Evolutionary conservation across 37 sponge, comb jelly and placozoan genomes (phyloP), one percentile per base, ranked within the genome.

Genomic region (Eunapius fragilis): DNA sequence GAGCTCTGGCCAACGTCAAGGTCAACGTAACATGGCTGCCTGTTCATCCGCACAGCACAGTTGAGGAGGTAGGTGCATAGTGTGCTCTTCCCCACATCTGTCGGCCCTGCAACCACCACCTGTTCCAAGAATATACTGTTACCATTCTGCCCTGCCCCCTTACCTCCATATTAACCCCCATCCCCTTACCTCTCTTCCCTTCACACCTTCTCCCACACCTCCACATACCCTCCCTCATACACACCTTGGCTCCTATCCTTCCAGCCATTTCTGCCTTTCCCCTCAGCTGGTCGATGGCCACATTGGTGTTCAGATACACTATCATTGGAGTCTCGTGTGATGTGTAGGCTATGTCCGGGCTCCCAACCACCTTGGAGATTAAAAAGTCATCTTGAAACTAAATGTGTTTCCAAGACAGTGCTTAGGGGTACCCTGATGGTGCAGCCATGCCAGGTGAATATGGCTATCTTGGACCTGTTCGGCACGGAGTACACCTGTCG

Each of bases 1-100:
- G 41, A 41, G 24, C 24, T 25, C 93, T 98, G 98, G 12, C 98
- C 98, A 28, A 95, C 90, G 76, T 98, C 98, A 31, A 94, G 49
- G 82, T 98, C 98, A 22, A 98, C 89, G 37, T 83, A 86, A 22
- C 90, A 83, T 11, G 97, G 98, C 77, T 91, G 88, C 36, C 93
- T 83, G 70, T 78, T 85, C 92, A 90, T 86, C 74, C 95, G 78
- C 19, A 91, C 89, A 2, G 96, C 95, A 80, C 96, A 98, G 86
- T 92, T 94, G 33, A 92, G 88, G 22, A 98, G 84, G 17, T 94
- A 50, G 27, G 89, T 79, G 68, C 96, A 94, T 25, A 98, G 74
- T 31, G 95, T 96, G 72, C 91, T 88, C 95, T 98, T 98, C 19
- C 98, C 98, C 35, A 98, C 98, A 75, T 98, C 98, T 37, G 76